Base-by-base conservation (phyloP, 2,113 vertebrate genomes). In the Malurus melanocephalus region DNA sequence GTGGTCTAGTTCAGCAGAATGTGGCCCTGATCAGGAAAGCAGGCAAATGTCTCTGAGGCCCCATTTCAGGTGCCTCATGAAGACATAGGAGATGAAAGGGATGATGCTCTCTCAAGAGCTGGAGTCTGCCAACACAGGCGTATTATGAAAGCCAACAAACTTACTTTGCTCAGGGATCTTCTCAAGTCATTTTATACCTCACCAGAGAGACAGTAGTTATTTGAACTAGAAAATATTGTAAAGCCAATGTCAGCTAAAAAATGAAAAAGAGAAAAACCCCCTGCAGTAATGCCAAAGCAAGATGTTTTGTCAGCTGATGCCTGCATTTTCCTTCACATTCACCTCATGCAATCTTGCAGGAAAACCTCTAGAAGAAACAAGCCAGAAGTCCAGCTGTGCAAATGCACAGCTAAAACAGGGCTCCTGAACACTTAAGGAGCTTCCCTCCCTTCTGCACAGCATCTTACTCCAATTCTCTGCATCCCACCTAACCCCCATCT, bases 211-310 rank as follows among this genome's bases (percentile, higher is more conserved):
- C 51, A 62, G 20, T 15, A 74, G 42, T 86, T 88, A 93, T 90
- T 84, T 95, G 48, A 93, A 69, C 80, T 90, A 57, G 83, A 26
- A 90, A 92, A 78, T 30, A 60, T 3, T 56, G 20, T 60, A 81
- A 88, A 83, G 61, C 72, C 67, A 89, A 13, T 72, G 68, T 91
- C 72, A 91, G 79, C 85, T 87, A 59, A 83, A 93, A 93, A 51
- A 9, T 65, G 85, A 65, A 80, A 67, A 68, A 76, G 46, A 82
- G 48, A 73, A 69, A 85, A 60, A 38, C 1, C 0, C 2, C 22
- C 62, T 46, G 60, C 33, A 92, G 69, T 61, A 82, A 90, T 48
- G 55, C 60, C 53, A 85, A 78, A 85, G 82, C 75, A 77, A 88
- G 68, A 69, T 16, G 9, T 85, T 89, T 82, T 69, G 64, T 72